Base-by-base conservation (phyloP, 2,797 vertebrate species). In the Enteromius treurensis region DNA sequence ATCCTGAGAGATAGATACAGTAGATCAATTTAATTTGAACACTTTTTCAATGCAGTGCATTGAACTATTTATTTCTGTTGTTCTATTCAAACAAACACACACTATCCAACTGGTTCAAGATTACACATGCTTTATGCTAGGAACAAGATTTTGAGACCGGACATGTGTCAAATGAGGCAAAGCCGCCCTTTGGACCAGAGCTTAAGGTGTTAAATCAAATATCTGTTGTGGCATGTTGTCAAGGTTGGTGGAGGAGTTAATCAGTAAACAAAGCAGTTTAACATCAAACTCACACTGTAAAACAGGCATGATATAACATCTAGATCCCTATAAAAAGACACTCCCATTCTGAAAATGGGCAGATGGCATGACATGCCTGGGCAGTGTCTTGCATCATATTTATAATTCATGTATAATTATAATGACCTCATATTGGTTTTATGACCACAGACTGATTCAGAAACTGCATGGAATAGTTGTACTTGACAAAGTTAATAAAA, bases 111-210 rank as follows among this genome's bases (percentile, higher is more conserved):
- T 62, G 40, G 47, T 68, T 70, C 10, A 15, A 29, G 51, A 60
- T 80, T 45, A 45, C 29, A 70, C 23, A 32, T 3, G 6, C 37
- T 42, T 58, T 37, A 40, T 40, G 77, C 47, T 34, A 65, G 15
- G 4, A 19, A 42, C 47, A 45, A 10, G 51, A 58, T 62, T 80
- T 80, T 1, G 8, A 5, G 40, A 37, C 11, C 1, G 2, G n/a
- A 23, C 34, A 45, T 49, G 68, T 62, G 68, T 73, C 19, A 5
- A 47, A 47, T 5, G 8, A 19, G 34, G 7, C 26, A 34, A 71
- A 37, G 40, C 58, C 34, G 42, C 23, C 21, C 42, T 81, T 81
- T 74, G 79, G 60, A 64, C 58, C 40, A 37, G 69, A 74, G 55
- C 42, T 81, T 34, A 49, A 47, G 26, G 40, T 81, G 51, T 47